phyloP scores from a whole-genome alignment of 2,797 vertebrate species.

The Brachyalestes nurse region DNA sequence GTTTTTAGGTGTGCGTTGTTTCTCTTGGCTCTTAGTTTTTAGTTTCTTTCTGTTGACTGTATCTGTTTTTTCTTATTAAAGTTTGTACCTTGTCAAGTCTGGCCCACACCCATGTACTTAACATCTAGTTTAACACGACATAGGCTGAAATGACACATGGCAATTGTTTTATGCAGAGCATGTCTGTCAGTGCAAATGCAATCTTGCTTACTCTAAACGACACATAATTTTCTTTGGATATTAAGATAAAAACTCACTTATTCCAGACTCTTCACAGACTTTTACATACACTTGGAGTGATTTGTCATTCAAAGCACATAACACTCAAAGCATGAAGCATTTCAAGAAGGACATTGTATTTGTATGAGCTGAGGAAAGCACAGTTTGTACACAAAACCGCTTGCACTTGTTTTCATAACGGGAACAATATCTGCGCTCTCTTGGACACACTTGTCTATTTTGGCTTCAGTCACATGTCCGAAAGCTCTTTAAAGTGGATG shows the following conservation, averaged over 20 bases:
- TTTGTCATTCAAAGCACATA: constrained; percentile 4
- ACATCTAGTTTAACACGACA: too few species aligned
- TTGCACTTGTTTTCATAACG: not conserved
- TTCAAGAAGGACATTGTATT: not conserved
- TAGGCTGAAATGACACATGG: too few species aligned
- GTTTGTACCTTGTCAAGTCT: too few species aligned
- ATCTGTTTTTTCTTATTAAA: too few species aligned
- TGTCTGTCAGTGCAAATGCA: constrained; percentile 9
- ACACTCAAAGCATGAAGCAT: not conserved
- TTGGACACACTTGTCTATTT: constrained; percentile 17
- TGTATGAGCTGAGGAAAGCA: constrained; percentile 1
- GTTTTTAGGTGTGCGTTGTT: too few species aligned
- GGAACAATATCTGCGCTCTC: constrained; percentile 4
- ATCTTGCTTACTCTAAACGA: not conserved
- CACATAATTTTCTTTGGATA: not conserved
- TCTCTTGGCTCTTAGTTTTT: too few species aligned
- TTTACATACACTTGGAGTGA: not conserved
- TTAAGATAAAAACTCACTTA: not conserved
- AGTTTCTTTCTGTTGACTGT: too few species aligned
- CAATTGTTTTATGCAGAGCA: not conserved
- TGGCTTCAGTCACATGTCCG: constrained; percentile 20
- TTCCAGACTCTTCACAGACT: not conserved
- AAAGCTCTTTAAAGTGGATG: constrained; percentile 13
- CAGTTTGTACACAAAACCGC: not conserved
- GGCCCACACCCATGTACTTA: too few species aligned